Conservation (phyloP, 2,113 vertebrate genomes). For the Ptilorrhoa leucosticta region DNA sequence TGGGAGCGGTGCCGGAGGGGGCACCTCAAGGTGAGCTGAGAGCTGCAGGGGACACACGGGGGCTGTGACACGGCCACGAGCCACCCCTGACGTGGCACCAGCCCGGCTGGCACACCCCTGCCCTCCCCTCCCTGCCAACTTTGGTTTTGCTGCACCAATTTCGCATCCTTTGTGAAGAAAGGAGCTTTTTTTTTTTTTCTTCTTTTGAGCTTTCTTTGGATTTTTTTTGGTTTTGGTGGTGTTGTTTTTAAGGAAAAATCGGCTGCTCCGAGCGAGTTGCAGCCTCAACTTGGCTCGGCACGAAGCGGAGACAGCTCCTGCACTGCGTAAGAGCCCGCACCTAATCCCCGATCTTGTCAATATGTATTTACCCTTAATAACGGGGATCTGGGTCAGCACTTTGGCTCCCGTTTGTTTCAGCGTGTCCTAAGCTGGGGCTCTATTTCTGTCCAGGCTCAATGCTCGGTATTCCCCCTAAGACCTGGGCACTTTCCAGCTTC, state of each 20-base stretch:
- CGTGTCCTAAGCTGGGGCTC: not conserved
- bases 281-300: not conserved
- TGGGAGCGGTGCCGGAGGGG: not conserved
- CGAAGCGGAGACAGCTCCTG: not conserved
- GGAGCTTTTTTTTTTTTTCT: not conserved
- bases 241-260: not conserved
- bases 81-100: not conserved
- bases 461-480: constrained; percentile 31
- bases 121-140: not conserved
- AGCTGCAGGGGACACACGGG: not conserved
- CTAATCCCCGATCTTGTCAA: constrained; percentile 23
- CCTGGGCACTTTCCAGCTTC: constrained; percentile 35
- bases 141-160: fast-evolving
- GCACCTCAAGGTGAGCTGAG: not conserved
- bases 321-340: not conserved
- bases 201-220: not conserved
- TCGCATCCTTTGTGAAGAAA: not conserved
- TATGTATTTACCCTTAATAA: constrained; percentile 37
- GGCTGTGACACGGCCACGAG: not conserved
- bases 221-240: not conserved
- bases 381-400: not conserved
- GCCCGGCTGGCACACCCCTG: not conserved
- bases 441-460: constrained; percentile 38
- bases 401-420: constrained; percentile 10
- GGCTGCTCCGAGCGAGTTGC: not conserved